phyloP scores from a whole-genome alignment of 2,797 vertebrate species.

The Lophotriccus pileatus region DNA sequence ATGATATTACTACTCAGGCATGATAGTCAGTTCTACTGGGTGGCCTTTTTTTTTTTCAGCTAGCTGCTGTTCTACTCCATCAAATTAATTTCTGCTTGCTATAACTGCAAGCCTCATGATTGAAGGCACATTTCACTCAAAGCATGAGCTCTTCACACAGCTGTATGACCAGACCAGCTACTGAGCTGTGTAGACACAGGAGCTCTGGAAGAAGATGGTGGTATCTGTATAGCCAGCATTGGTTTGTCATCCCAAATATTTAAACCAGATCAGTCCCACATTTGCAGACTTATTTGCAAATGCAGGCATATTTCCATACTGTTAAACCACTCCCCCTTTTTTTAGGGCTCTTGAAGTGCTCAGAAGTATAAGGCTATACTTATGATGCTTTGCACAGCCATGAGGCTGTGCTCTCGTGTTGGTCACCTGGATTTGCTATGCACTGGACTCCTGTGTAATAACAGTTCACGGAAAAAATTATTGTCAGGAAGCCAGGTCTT shows the following conservation, averaged over 20 bases:
- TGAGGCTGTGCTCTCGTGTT: background rate
- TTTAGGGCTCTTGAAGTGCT: background rate
- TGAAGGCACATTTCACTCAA: background rate
- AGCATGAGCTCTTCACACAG: background rate
- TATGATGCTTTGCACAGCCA: background rate
- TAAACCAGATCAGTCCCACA: background rate
- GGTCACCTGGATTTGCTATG: rapidly evolving
- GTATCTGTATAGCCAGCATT: background rate
- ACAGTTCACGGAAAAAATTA: background rate
- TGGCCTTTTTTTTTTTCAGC: background rate
- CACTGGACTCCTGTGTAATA: background rate
- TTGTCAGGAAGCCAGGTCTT: background rate
- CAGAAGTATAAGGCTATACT: background rate
- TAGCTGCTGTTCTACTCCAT: background rate
- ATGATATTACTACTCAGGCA: background rate
- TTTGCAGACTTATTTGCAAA: background rate
- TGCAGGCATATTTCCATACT: background rate
- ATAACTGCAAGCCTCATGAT: background rate
- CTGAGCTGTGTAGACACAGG: background rate
- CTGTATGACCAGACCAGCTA: background rate
- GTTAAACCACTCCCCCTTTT: background rate
- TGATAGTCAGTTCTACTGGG: background rate
- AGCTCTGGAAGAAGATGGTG: background rate
- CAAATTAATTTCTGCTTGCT: background rate
- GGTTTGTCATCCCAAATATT: background rate